Evolutionary conservation across 2,888 invertebrate genomes (phyloP).

Genomic region (Epinotia demarniana): DNA sequence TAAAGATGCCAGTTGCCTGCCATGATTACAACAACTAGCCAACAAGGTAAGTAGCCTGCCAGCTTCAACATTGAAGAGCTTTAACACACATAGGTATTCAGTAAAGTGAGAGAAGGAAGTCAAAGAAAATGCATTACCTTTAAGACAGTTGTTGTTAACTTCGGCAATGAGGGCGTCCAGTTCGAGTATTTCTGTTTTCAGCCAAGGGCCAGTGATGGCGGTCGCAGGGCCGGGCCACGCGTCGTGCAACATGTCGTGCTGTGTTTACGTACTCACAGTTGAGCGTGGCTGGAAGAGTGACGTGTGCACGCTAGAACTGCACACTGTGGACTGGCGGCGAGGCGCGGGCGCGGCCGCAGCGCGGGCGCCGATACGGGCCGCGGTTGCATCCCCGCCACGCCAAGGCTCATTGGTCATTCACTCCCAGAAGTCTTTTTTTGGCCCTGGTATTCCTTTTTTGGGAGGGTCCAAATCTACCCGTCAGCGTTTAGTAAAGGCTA

Average conservation of each 20-base stretch:
- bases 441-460: constrained; percentile 33
- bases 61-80: neutral
- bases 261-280: constrained; percentile 46
- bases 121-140: constrained; percentile 60
- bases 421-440: constrained; percentile 41
- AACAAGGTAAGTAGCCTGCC: neutral
- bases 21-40: neutral
- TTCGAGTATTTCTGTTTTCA: constrained; percentile 67
- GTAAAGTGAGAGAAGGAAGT: neutral
- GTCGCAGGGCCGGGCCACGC: constrained; percentile 59
- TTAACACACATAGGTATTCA: neutral
- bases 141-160: constrained; percentile 70
- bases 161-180: constrained; percentile 74
- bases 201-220: constrained; percentile 54
- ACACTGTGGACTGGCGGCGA: constrained; percentile 31
- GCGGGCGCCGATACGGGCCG: constrained; percentile 49
- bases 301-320: constrained; percentile 35
- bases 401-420: constrained; percentile 49
- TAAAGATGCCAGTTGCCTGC: too few species aligned
- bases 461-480: constrained; percentile 31
- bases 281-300: neutral
- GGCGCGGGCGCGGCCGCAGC: constrained; percentile 48
- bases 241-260: constrained; percentile 72
- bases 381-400: constrained; percentile 51
- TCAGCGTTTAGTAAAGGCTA: neutral